Evolutionary conservation across 2,113 vertebrate species (phyloP).

Genomic region (Climacteris rufus): DNA sequence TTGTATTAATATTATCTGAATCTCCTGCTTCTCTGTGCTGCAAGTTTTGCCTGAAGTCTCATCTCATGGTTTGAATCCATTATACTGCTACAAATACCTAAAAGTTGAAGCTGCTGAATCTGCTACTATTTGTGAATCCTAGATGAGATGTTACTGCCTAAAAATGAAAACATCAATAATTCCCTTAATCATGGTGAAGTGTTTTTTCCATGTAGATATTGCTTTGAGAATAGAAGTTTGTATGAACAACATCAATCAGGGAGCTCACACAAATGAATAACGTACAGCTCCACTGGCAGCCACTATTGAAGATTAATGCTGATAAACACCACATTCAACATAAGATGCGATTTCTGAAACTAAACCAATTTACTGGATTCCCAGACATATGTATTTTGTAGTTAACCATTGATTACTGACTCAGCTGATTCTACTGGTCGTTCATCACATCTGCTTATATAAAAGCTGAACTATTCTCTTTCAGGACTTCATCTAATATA

Average conservation of each 20-base stretch:
- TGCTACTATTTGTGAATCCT: neutral
- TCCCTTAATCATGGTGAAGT: conserved; percentile 24
- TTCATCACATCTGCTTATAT: conserved; percentile 34
- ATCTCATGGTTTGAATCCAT: neutral
- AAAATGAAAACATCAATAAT: conserved; percentile 40
- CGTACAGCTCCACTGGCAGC: conserved; percentile 28
- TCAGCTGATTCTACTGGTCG: conserved; percentile 31
- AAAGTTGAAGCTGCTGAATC: neutral
- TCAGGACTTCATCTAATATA: neutral
- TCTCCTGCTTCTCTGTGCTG: neutral
- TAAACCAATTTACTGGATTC: conserved; percentile 48
- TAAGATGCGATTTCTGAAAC: conserved; percentile 40
- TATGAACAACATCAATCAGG: conserved; percentile 31
- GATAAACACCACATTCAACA: conserved; percentile 31
- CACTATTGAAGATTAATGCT: conserved; percentile 40
- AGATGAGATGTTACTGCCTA: neutral
- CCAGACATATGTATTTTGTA: conserved; percentile 31
- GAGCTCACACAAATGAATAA: conserved; percentile 22
- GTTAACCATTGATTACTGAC: conserved; percentile 52
- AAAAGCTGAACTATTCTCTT: conserved; percentile 27
- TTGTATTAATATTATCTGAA: neutral
- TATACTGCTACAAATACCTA: neutral
- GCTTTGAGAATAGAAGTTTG: conserved; percentile 49
- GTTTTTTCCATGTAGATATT: conserved; percentile 33
- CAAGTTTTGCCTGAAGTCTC: neutral